Base-by-base conservation (phyloP, 64 coral and sea anemone genomes). In the Cladopsammia gracilis region DNA sequence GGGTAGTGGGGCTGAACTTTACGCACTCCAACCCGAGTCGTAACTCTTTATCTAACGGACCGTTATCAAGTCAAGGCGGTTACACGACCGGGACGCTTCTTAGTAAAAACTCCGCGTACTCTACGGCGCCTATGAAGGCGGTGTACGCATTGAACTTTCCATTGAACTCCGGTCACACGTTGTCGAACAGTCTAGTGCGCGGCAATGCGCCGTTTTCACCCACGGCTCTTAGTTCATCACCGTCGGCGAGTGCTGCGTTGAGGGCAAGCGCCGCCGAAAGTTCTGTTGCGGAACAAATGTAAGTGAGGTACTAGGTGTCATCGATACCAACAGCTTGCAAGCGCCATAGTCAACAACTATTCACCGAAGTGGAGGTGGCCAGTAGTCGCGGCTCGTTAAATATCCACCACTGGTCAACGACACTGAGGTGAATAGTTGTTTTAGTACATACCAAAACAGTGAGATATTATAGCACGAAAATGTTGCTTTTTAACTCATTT, bases 101-200 rank as follows among this genome's bases (percentile, higher is more conserved):
- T 62, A 50, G 77, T 92, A 87, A 81, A 25, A 79, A 86, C n/a
- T 69, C 96, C 54, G 96, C 87, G 1, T 98, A 98, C 70, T 98
- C 96, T 18, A 98, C 96, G 18, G 92, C 96, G 10, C 96, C 92
- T 70, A 91, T 98, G 78, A 98, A 98, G 70, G 82, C 88, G 58
- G 96, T 98, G 25, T 98, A 91, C 56, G 96, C 96, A 49, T 60
- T 98, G 46, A 98, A 98, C 83, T 98, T 98, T 94, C 96, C 96
- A 19, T 82, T 94, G 15, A 98, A 97, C 74, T 97, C 95, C 1
- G 92, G 85, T 15, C 94, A 90, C 76, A 65, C 80, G 14, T 64
- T 97, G 59, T 94, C 87, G 18, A 90, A 90, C 47, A 94, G 88
- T 78, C 74, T 98, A 56, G 96, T 94, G 58, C 88, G 96, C 24